These are phyloP conservation scores for Chymomyza procnemis DNA, from an alignment of 2,888 invertebrate genomes.

Conservation along the genomic window DNA sequence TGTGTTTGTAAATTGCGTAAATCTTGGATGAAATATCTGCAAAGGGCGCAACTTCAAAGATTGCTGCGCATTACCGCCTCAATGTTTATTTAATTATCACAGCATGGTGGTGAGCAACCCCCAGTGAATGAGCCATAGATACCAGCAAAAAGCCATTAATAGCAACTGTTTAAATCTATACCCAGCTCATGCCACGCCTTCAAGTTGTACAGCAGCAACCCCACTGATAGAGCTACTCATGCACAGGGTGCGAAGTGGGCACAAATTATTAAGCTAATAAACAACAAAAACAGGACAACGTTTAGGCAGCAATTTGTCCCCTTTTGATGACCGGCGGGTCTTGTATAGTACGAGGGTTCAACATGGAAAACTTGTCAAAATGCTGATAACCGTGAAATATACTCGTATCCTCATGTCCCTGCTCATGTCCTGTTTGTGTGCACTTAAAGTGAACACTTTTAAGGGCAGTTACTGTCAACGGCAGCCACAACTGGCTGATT, in stretches of 20 bases:
- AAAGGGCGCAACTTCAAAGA: constrained; percentile 58
- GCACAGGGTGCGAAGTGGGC: constrained; percentile 50
- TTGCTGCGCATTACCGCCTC: constrained; percentile 46
- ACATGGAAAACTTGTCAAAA: constrained; percentile 40
- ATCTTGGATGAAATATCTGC: constrained; percentile 41
- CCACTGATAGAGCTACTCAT: background rate
- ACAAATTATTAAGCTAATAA: constrained; percentile 72
- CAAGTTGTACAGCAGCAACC: constrained; percentile 14
- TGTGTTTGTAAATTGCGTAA: constrained; percentile 11
- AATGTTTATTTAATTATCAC: constrained; percentile 69
- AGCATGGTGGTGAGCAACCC: constrained; percentile 59
- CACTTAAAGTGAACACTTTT: constrained; percentile 52
- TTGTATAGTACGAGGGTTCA: constrained; percentile 25
- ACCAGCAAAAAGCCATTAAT: constrained; percentile 43
- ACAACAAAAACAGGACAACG: constrained; percentile 47
- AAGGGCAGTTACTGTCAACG: constrained; percentile 60
- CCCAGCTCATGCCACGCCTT: constrained; percentile 60
- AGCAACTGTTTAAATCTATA: constrained; percentile 69
- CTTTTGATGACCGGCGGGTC: constrained; percentile 10
- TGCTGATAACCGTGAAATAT: constrained; percentile 74
- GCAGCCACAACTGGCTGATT: constrained; percentile 46
- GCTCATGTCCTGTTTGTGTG: constrained; percentile 26
- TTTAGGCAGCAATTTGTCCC: constrained; percentile 49
- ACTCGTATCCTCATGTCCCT: constrained; percentile 38
- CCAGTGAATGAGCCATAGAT: background rate